These are phyloP conservation scores for Cryptops parisi DNA, from an alignment of 2,888 invertebrate genomes.

Conservation along the genomic window DNA sequence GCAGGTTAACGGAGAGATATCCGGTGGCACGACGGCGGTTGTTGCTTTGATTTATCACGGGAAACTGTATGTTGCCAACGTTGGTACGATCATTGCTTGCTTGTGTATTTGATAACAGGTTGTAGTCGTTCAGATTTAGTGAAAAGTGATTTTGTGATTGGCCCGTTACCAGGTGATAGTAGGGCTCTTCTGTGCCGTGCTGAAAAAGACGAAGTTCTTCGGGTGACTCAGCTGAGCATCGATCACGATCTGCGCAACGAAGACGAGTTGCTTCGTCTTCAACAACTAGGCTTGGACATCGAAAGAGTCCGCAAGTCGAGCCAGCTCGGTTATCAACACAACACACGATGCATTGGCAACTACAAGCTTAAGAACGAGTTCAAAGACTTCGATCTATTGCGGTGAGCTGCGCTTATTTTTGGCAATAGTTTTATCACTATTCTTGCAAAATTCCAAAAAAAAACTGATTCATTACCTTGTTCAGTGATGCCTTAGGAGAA, in stretches of 20 bases:
- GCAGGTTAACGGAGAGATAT: slow-evolving; percentile 57
- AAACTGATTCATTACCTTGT: background rate
- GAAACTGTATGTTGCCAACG: slow-evolving; percentile 72
- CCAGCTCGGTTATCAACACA: slow-evolving; percentile 56
- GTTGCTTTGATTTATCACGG: slow-evolving; percentile 61
- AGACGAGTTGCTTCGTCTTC: slow-evolving; percentile 62
- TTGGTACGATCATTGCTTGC: slow-evolving; percentile 41
- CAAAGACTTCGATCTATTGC: slow-evolving; percentile 61
- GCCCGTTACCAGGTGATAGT: slow-evolving; percentile 38
- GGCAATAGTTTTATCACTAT: background rate
- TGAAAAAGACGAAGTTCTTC: slow-evolving; percentile 56
- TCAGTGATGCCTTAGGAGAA: slow-evolving; percentile 48
- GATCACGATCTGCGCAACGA: slow-evolving; percentile 76
- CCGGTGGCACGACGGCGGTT: slow-evolving; percentile 68
- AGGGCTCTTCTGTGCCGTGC: slow-evolving; percentile 65
- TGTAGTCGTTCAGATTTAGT: no score
- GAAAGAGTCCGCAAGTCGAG: slow-evolving; percentile 50
- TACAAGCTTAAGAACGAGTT: slow-evolving; percentile 73
- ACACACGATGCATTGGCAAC: slow-evolving; percentile 75
- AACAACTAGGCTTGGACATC: slow-evolving; percentile 56
- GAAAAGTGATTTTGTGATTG: background rate
- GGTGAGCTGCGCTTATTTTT: slow-evolving; percentile 22
- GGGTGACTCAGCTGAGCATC: slow-evolving; percentile 63
- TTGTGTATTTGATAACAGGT: no score
- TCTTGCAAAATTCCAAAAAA: background rate